Conservation (phyloP, 2,888 invertebrate genomes). For the Gibbula magus region DNA sequence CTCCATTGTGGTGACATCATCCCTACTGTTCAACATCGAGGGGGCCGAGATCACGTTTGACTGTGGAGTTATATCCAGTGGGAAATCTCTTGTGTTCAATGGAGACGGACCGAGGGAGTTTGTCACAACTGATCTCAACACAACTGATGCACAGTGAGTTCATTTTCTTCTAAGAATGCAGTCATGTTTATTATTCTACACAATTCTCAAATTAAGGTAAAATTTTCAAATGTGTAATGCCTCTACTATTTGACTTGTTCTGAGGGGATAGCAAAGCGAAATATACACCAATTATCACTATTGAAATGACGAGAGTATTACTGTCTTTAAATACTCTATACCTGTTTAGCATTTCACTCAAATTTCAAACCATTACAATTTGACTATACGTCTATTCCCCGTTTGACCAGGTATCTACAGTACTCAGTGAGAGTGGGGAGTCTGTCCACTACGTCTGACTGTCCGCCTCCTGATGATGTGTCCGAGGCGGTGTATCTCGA, state of each 20-base stretch:
- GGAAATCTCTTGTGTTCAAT: slow-evolving; percentile 73
- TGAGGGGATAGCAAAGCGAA: too few relatives aligned
- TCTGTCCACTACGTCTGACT: slow-evolving; percentile 67
- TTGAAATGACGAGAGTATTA: too few relatives aligned
- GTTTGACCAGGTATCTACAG: slow-evolving; percentile 68
- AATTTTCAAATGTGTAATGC: too few relatives aligned
- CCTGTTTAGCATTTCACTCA: too few relatives aligned
- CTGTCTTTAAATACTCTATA: too few relatives aligned
- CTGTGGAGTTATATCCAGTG: slow-evolving; percentile 73
- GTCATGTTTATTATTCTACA: too few relatives aligned
- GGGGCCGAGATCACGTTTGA: slow-evolving; percentile 69
- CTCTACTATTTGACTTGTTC: too few relatives aligned
- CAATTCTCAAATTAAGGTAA: too few relatives aligned
- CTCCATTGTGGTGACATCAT: slow-evolving; percentile 43
- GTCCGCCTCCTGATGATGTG: slow-evolving; percentile 71
- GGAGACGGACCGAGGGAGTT: slow-evolving; percentile 64
- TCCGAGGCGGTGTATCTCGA: slow-evolving; percentile 72
- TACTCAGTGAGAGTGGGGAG: slow-evolving; percentile 74
- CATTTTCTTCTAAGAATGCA: background rate
- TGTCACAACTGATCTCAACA: slow-evolving; percentile 71
- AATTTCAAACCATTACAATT: background rate
- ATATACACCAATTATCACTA: too few relatives aligned
- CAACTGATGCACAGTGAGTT: slow-evolving; percentile 67
- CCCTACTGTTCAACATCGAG: slow-evolving; percentile 52
- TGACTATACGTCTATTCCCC: too few relatives aligned